Base-by-base conservation (phyloP, 64 coral and sea anemone species). In the Hydrozoanthus tunicans region DNA sequence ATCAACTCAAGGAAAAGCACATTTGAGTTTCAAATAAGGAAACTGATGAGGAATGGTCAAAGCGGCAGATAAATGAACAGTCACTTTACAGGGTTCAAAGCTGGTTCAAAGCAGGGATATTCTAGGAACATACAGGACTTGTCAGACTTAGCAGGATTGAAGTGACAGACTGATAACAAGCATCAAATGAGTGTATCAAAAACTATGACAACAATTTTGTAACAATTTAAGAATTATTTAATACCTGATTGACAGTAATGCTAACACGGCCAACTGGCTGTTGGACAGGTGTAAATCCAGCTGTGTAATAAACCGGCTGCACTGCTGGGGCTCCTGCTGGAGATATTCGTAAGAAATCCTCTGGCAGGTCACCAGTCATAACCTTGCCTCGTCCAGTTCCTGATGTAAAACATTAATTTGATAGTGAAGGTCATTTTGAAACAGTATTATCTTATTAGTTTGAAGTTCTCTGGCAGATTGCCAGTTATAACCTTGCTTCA, bases 321-420 rank as follows among this genome's bases (percentile, higher is more conserved):
- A 89, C 83, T 73, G 81, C 90, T 13, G 91, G 51, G 55, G 73
- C 56, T 17, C 57, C 62, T 53, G 53, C 89, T n/a, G 92, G 81
- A 3, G 82, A 86, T 81, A 96, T 74, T 17, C 94, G 73, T 61
- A 99, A 69, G 51, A 99, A 99, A 70, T 95, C 97, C 0, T 99
- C 97, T 53, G 97, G 97, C 13, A 99, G 86, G 70, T 99, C 97
- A 59, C 97, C 97, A 68, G 97, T 99, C 83, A 99, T 90, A 65
- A 99, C 97, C 26, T 73, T 93, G 51, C 15, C 74, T 43, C 92
- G 90, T 12, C 54, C 56, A 20, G 89, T 77, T 60, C 75, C 64
- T 90, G 53, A 52, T 32, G 12, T 71, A 62, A 43, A 17, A 79
- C 3, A 13, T 77, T 14, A 70, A 6, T 32, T 12, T 10, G 5